These are phyloP conservation scores for Chymomyza amoena DNA, from an alignment of 2,888 invertebrate genomes.

Conservation along the genomic window DNA sequence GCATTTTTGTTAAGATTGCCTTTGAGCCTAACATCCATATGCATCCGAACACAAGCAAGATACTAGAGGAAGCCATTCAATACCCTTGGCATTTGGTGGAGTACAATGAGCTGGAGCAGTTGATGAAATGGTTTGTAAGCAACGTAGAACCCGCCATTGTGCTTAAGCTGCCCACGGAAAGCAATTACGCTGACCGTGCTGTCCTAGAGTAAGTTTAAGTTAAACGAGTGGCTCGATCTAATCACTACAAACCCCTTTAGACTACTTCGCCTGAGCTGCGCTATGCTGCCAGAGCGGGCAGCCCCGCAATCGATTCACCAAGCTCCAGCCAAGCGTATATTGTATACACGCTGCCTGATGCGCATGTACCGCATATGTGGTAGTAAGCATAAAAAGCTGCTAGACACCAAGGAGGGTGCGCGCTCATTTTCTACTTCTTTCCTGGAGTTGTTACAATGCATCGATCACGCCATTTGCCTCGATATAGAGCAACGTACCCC, in stretches of 20 bases:
- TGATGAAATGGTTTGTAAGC: constrained; percentile 87
- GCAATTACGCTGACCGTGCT: constrained; percentile 81
- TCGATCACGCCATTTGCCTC: constrained; percentile 63
- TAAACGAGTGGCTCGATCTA: too few species aligned
- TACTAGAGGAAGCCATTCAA: constrained; percentile 82
- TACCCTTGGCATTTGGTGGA: constrained; percentile 85
- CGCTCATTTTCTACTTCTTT: constrained; percentile 68
- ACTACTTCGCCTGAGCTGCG: constrained; percentile 69
- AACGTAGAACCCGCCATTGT: constrained; percentile 86
- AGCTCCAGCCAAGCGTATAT: constrained; percentile 75
- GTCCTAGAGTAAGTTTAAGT: constrained; percentile 80
- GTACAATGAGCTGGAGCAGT: constrained; percentile 82
- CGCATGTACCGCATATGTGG: constrained; percentile 74
- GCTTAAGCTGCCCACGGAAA: constrained; percentile 79
- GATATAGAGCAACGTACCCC: constrained; percentile 54
- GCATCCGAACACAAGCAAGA: constrained; percentile 76
- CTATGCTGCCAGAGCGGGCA: constrained; percentile 65
- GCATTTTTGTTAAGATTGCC: constrained; percentile 85
- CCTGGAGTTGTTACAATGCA: constrained; percentile 63
- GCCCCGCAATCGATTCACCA: constrained; percentile 50
- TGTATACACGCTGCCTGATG: constrained; percentile 75
- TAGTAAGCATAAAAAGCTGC: constrained; percentile 74
- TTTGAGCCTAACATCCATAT: constrained; percentile 86
- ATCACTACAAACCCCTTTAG: constrained; percentile 31
- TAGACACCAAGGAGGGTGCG: constrained; percentile 74